These are phyloP conservation scores for Pterocles orientalis DNA, from an alignment of 2,113 vertebrate species.

Conservation along the genomic window DNA sequence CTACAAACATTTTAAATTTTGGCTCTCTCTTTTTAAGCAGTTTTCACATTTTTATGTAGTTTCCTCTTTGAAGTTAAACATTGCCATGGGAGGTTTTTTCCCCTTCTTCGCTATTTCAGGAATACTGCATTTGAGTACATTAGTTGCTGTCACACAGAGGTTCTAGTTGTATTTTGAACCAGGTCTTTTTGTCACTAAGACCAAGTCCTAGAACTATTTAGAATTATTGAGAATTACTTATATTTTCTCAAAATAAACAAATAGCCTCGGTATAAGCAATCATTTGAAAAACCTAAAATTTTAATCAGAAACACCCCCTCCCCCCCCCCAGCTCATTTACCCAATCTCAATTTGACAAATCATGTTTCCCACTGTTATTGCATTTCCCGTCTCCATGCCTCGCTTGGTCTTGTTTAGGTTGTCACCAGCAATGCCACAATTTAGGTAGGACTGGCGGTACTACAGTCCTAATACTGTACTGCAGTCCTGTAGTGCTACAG, in stretches of 20 bases:
- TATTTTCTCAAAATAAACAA: neutral
- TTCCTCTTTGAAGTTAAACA: slow-evolving; percentile 6
- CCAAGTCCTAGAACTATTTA: neutral
- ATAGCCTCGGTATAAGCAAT: neutral
- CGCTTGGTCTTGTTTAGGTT: neutral
- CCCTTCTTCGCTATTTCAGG: neutral
- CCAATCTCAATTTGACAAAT: neutral
- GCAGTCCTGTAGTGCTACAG: neutral
- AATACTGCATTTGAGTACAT: neutral
- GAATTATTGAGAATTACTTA: neutral
- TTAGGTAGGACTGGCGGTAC: neutral
- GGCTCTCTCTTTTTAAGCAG: neutral
- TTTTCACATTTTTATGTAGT: neutral
- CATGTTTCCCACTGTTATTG: neutral
- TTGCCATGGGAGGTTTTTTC: neutral
- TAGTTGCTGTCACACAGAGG: neutral
- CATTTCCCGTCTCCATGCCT: neutral
- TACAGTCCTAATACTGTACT: neutral
- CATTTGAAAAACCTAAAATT: neutral
- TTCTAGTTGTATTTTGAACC: neutral
- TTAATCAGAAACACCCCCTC: neutral
- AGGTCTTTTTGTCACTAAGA: neutral
- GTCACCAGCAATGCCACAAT: neutral
- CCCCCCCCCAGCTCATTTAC: neutral
- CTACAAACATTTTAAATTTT: neutral